Base-by-base conservation (phyloP, 2,888 invertebrate species). In the Sarcophaga variegata region DNA sequence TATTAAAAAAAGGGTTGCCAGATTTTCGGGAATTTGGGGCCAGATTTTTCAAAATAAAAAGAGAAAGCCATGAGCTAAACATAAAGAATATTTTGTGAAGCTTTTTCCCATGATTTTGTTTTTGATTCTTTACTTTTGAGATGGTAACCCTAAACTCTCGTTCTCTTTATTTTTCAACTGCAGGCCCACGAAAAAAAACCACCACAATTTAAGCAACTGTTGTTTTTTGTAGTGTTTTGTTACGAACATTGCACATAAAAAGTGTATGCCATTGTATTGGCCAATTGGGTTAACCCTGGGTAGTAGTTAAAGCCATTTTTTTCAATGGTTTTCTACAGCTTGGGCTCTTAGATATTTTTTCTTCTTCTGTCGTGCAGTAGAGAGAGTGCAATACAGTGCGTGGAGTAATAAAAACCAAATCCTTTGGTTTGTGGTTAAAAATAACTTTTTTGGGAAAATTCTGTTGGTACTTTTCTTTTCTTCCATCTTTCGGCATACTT, bases 251-350 rank as follows among this genome's bases (percentile, higher is more conserved):
- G 22, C 54, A 0, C 14, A 3, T 54, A 45, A 75, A 83, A 81
- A 72, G 62, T 72, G 72, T 83, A 27, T 60, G 59, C 54, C 17
- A 54, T 60, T 25, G 69, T 80, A 83, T 75, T 81, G 81, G 83
- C 67, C 87, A 87, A 87, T 90, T 90, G 90, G 90, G 90, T 90
- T 90, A 81, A 86, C 86, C 86, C 88, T 79, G 88, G 67, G 81
- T 77, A 81, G 37, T 37, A 37, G 37, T 37, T 37, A 37, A 2
- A 37, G 8, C 10, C 8, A 37, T 10, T 37, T 37, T 37, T 37
- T 37, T 37, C 37, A 37, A 8, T 37, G 37, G 10, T 37, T 37
- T 37, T 37, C 37, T 37, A 0, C 2, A 10, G 37, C 10, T 8
- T 1, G 10, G 37, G 37, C 37, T 37, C 37, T 37, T 37, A 37